A percentile compares a stretch with the other conserved stretches of the same genome.
These are phyloP conservation scores for Hystrix cristata DNA, from an alignment of 2,113 vertebrate species.

Conservation along the genomic window DNA sequence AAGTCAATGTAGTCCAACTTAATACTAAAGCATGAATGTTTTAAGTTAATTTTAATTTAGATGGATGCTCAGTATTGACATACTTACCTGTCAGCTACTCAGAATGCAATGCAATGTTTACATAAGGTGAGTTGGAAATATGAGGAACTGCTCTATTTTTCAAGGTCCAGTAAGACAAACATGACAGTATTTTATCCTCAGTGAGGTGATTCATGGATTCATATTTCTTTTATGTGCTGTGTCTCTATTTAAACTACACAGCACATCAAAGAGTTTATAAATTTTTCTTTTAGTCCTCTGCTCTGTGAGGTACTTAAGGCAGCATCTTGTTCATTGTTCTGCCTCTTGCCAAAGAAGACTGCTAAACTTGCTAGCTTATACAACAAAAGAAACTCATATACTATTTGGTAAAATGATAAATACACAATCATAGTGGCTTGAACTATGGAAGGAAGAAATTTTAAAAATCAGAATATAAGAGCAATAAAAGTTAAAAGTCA, in stretches of 20 bases:
- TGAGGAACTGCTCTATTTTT: not conserved
- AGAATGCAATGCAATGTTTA: not conserved
- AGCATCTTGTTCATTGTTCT: not conserved
- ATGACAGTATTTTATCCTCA: not conserved
- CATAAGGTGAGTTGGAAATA: not conserved
- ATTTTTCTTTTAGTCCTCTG: not conserved
- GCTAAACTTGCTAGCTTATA: not conserved
- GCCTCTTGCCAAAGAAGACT: not conserved
- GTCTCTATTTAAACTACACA: not conserved
- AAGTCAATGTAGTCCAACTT: accelerated
- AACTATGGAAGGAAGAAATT: not conserved
- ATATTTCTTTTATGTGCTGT: not conserved
- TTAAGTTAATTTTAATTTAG: not conserved
- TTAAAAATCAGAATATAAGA: constrained; percentile 13
- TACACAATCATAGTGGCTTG: not conserved
- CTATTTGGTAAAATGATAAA: constrained; percentile 16
- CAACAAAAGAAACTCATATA: not conserved
- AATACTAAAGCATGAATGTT: not conserved
- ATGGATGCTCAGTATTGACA: not conserved
- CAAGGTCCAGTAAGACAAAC: not conserved
- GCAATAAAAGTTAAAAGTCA: not conserved
- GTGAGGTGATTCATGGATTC: not conserved
- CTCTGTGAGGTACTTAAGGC: not conserved
- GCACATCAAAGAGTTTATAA: not conserved
- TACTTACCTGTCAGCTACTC: not conserved